Conservation (phyloP, 2,888 invertebrate genomes). For the Sclerodermus sp. region DNA sequence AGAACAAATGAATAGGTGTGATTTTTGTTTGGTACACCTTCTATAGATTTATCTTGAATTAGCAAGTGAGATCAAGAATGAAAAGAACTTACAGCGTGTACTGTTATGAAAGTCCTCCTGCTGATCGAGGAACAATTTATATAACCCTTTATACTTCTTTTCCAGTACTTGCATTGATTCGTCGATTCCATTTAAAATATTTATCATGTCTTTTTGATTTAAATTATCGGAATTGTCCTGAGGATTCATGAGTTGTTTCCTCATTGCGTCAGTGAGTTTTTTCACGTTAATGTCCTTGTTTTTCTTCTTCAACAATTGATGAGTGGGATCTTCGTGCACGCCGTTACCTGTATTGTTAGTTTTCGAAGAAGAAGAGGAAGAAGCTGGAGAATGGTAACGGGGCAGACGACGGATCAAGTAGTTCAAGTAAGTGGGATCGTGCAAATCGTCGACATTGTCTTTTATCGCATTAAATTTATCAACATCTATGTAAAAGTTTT, state of each 20-base stretch:
- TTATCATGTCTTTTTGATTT: conserved; percentile 24
- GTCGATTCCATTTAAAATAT: conserved; percentile 20
- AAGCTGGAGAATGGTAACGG: too few relatives aligned
- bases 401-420: too few relatives aligned
- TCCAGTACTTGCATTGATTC: conserved; percentile 26
- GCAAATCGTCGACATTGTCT: too few relatives aligned
- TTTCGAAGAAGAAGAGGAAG: too few relatives aligned
- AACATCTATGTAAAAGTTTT: too few relatives aligned
- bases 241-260: conserved; percentile 7
- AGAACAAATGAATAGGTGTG: conserved; percentile 5
- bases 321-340: too few relatives aligned
- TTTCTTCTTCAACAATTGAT: conserved; percentile 21
- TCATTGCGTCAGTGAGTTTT: not conserved
- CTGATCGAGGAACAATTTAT: conserved; percentile 19
- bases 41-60: too few relatives aligned
- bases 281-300: conserved; percentile 41
- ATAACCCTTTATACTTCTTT: conserved; percentile 24
- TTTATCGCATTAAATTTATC: too few relatives aligned
- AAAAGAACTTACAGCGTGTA: conserved; percentile 18
- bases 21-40: not conserved
- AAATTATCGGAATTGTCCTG: not conserved
- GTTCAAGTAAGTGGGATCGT: too few relatives aligned
- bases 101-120: conserved; percentile 21
- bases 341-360: too few relatives aligned
- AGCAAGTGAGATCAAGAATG: too few relatives aligned